These are phyloP conservation scores for Caenorhabditis elegans DNA, from an alignment of 1,140 invertebrate genomes.

Conservation along the genomic window WBcel235 BX284604.4:5839501-5840000, in stretches of 20 bases:
- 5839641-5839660: not conserved
- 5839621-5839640: not conserved
- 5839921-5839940: constrained; percentile 23
- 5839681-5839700: no score
- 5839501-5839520: constrained; percentile 20
- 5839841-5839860: no score
- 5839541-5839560: not conserved
- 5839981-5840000: constrained; percentile 15
- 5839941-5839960: constrained; percentile 20
- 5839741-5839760: no score
- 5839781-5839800: no score
- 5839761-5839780: no score
- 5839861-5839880: constrained; percentile 35
- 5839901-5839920: constrained; percentile 23
- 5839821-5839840: no score
- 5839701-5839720: no score
- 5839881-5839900: constrained; percentile 37
- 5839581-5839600: not conserved
- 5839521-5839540: constrained; percentile 11
- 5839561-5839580: not conserved
- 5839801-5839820: no score
- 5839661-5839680: constrained; percentile 19
- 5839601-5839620: not conserved
- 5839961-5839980: constrained; percentile 25
- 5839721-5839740: no score